Evolutionary conservation across 1,140 invertebrate species (phyloP).

Genomic region (Phthorimaea operculella): DNA sequence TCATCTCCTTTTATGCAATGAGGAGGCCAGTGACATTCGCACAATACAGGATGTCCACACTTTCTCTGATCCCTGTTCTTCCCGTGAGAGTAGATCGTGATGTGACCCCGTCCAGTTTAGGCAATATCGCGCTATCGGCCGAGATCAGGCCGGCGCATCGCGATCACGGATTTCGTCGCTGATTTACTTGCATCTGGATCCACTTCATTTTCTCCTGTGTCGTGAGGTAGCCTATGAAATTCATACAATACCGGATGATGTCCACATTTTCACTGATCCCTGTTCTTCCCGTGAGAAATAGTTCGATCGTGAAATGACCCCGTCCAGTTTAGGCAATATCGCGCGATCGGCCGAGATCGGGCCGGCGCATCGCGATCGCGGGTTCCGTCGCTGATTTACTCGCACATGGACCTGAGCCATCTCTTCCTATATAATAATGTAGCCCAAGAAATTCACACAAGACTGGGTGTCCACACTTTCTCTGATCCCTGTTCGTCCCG

Average conservation of each 20-base stretch:
- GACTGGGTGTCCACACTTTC: too few relatives aligned
- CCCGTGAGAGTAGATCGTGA: slow-evolving; percentile 28
- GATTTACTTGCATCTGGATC: slow-evolving; percentile 22
- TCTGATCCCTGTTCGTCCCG: too few relatives aligned
- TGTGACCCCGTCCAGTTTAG: slow-evolving; percentile 23
- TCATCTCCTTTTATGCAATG: too few relatives aligned
- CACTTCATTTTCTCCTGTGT: too few relatives aligned
- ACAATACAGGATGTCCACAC: slow-evolving; percentile 12
- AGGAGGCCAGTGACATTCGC: too few relatives aligned
- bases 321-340: slow-evolving; percentile 24
- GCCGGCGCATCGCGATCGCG: slow-evolving; percentile 10
- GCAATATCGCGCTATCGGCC: slow-evolving; percentile 16
- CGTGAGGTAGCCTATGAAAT: too few relatives aligned
- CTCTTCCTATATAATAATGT: too few relatives aligned
- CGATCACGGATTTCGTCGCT: background rate
- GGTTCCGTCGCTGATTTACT: slow-evolving; percentile 11
- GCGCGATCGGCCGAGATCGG: slow-evolving; percentile 19
- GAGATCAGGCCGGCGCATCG: slow-evolving; percentile 16
- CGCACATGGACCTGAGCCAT: too few relatives aligned
- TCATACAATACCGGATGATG: too few relatives aligned
- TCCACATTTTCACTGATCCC: too few relatives aligned
- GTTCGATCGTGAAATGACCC: slow-evolving; percentile 21
- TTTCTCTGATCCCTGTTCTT: slow-evolving; percentile 6
- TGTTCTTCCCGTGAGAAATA: slow-evolving; percentile 31
- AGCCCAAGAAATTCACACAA: too few relatives aligned